Conservation (phyloP, 2,113 vertebrate genomes). For the Eulemur macaco region DNA sequence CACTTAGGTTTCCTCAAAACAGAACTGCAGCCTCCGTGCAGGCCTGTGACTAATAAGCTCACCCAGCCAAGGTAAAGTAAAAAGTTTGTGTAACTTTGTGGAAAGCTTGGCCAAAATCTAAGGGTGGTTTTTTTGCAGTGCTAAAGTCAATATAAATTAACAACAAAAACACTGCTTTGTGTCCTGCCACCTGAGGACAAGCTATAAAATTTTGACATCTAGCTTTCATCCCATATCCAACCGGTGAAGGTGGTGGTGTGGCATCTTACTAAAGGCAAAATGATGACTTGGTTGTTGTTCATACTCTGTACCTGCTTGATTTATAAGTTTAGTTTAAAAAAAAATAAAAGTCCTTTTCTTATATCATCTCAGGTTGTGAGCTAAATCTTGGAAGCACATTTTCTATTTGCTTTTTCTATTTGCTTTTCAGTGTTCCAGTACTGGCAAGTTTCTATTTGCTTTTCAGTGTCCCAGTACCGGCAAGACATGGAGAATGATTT, state of each 20-base stretch:
- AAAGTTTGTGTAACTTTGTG: conserved; percentile 31
- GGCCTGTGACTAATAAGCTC: not conserved
- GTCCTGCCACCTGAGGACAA: not conserved
- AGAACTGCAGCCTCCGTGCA: not conserved
- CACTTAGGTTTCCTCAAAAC: conserved; percentile 7
- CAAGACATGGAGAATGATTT: not conserved
- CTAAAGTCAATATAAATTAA: not conserved
- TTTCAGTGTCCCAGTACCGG: not conserved
- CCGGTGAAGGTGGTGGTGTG: not conserved
- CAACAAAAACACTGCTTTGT: not conserved
- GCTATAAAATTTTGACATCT: not conserved
- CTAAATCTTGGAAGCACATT: not conserved
- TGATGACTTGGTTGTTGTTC: not conserved
- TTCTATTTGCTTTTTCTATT: not conserved
- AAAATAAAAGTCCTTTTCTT: not conserved
- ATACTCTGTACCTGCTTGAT: not conserved
- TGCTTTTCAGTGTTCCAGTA: not conserved
- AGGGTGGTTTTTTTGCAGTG: conserved; percentile 14
- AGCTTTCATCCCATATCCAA: not conserved
- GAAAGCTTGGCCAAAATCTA: conserved; percentile 33
- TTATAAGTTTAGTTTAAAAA: not conserved
- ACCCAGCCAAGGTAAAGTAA: conserved; percentile 33
- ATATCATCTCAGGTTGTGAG: not conserved
- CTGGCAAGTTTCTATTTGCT: not conserved
- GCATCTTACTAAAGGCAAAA: not conserved